Conservation (phyloP, 2,113 vertebrate genomes). For the Cyanoderma ruficeps region DNA sequence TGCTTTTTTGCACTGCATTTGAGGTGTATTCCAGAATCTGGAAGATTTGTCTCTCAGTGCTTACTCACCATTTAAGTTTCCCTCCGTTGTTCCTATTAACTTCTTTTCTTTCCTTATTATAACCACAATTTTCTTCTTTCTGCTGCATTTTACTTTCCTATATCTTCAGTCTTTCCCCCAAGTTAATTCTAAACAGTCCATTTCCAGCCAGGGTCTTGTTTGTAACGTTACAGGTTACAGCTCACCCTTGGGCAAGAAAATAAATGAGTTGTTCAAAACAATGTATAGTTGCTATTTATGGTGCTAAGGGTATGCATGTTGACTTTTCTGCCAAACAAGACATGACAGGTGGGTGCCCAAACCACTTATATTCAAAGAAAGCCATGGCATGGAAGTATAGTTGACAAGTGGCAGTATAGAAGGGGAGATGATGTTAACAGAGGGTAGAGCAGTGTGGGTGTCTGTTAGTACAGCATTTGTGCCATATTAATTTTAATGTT, state of each 20-base stretch:
- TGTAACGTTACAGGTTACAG: not conserved
- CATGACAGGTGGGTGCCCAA: not conserved
- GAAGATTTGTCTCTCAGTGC: not conserved
- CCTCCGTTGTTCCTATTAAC: not conserved
- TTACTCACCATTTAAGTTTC: not conserved
- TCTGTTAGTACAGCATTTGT: not conserved
- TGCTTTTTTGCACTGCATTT: not conserved
- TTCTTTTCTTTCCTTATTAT: not conserved
- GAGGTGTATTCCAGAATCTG: not conserved
- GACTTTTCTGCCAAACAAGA: not conserved
- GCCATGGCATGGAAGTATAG: not conserved
- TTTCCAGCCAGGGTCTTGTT: not conserved
- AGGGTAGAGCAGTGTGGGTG: accelerated
- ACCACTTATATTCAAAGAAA: not conserved
- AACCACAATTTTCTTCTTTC: not conserved
- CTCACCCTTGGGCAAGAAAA: not conserved
- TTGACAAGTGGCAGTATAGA: not conserved
- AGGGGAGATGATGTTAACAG: not conserved
- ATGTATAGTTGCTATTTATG: not conserved
- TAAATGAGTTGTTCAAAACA: not conserved
- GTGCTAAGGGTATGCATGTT: not conserved
- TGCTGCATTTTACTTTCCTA: not conserved
- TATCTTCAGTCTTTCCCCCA: not conserved
- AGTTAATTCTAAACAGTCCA: not conserved
- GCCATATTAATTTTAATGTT: not conserved